phyloP scores from a whole-genome alignment of 2,113 vertebrate species.

The Bubo blakistoni region DNA sequence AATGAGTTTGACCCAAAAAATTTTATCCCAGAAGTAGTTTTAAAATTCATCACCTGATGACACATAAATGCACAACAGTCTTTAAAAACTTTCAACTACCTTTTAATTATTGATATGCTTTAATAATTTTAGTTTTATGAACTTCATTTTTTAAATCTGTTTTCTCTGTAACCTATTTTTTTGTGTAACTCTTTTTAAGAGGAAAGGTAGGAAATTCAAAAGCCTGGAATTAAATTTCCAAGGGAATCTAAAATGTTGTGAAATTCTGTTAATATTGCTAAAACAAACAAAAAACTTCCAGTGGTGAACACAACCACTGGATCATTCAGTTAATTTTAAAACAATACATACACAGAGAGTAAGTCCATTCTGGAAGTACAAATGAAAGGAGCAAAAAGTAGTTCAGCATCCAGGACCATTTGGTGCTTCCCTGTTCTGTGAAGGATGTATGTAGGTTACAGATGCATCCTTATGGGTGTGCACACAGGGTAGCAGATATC shows the following conservation, averaged over 20 bases:
- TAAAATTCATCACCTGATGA: neutral
- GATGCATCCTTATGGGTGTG: neutral
- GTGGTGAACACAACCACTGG: neutral
- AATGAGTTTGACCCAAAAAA: neutral
- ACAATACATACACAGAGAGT: neutral
- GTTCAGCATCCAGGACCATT: neutral
- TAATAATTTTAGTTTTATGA: slow-evolving; percentile 38
- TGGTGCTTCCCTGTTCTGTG: neutral
- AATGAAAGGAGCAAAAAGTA: neutral
- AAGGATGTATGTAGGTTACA: neutral
- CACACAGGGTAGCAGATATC: neutral
- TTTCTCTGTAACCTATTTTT: neutral
- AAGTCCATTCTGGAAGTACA: neutral
- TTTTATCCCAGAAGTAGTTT: neutral
- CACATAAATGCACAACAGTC: neutral
- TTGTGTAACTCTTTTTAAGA: neutral
- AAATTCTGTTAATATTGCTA: neutral
- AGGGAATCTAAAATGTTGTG: neutral
- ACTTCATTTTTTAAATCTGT: neutral
- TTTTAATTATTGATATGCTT: slow-evolving; percentile 12
- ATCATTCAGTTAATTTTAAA: neutral
- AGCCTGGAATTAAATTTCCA: neutral
- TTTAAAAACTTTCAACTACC: slow-evolving; percentile 14
- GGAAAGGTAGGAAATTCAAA: slow-evolving; percentile 15
- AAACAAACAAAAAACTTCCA: neutral